Conservation (phyloP, 2,113 vertebrate genomes). For the Oxygymnocypris stewartii region DNA sequence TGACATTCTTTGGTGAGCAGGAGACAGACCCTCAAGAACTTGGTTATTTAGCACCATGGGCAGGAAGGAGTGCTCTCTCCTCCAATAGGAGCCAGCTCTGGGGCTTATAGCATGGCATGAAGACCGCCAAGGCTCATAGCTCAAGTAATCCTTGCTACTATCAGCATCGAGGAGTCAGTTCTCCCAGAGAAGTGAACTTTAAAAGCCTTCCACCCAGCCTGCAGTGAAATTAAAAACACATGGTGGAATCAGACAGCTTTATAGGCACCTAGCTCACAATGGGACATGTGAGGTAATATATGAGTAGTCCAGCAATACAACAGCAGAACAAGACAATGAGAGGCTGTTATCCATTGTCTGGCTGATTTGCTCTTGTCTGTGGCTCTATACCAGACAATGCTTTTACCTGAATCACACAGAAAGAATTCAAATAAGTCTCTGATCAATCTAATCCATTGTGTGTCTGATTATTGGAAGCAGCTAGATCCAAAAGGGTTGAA, state of each 20-base stretch:
- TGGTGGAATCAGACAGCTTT: slow-evolving; percentile 49
- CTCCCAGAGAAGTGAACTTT: slow-evolving; percentile 46
- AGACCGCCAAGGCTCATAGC: slow-evolving; percentile 42
- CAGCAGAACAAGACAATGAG: slow-evolving; percentile 1
- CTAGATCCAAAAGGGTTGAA: background rate
- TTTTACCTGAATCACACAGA: slow-evolving; percentile 6
- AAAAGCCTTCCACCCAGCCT: slow-evolving; percentile 37
- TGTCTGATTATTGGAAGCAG: background rate
- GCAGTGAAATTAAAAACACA: slow-evolving; percentile 55
- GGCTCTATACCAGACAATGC: background rate
- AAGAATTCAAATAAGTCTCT: slow-evolving; percentile 17
- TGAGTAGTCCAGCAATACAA: slow-evolving; percentile 31
- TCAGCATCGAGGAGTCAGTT: slow-evolving; percentile 28
- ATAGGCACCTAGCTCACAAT: slow-evolving; percentile 37
- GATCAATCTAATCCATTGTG: background rate
- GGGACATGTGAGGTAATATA: slow-evolving; percentile 41
- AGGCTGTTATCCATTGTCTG: slow-evolving; percentile 16
- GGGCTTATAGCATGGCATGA: slow-evolving; percentile 33
- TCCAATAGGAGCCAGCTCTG: slow-evolving; percentile 30
- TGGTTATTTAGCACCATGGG: slow-evolving; percentile 44
- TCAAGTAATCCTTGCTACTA: slow-evolving; percentile 50
- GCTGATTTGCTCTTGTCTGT: slow-evolving; percentile 17
- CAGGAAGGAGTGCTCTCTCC: slow-evolving; percentile 26
- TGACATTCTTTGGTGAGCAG: slow-evolving; percentile 35
- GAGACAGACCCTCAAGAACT: slow-evolving; percentile 11